phyloP scores from a whole-genome alignment of 1,140 invertebrate genomes.

The Caenorhabditis brenneri region DNA sequence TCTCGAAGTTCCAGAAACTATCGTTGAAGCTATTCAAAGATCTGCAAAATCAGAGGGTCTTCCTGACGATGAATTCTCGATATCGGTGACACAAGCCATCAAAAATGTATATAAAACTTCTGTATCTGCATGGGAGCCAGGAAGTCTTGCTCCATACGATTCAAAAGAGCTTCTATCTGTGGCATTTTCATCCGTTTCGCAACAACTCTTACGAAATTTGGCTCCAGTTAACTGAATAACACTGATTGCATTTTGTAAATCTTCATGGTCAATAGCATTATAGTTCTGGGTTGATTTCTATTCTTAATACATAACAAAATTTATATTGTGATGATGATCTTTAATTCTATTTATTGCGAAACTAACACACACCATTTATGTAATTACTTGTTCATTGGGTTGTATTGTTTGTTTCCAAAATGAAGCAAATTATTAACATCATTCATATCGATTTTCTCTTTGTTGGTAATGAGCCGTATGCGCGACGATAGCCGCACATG shows the following conservation, averaged over 20 bases:
- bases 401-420: not conserved
- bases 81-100: not conserved
- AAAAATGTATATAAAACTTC: conserved; percentile 18
- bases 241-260: not conserved
- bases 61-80: not conserved
- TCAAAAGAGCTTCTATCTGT: conserved; percentile 8
- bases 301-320: not conserved
- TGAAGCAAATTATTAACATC: not conserved
- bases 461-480: too few species aligned
- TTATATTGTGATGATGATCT: conserved; percentile 24
- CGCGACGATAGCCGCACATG: not conserved
- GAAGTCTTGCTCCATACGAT: conserved; percentile 9
- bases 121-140: not conserved
- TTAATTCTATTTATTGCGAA: not conserved
- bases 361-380: not conserved
- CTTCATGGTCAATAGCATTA: not conserved
- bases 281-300: not conserved
- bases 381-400: not conserved
- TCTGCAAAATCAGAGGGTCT: not conserved
- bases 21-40: conserved; percentile 11
- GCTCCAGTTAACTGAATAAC: conserved; percentile 29
- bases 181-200: conserved; percentile 15
- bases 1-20: not conserved
- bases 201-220: conserved; percentile 28
- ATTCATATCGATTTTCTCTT: conserved; percentile 8